A percentile compares a stretch with the other conserved stretches of the same genome.
Evolutionary conservation across 1,140 invertebrate genomes (phyloP).

Genomic region (Drosophila pandora): DNA sequence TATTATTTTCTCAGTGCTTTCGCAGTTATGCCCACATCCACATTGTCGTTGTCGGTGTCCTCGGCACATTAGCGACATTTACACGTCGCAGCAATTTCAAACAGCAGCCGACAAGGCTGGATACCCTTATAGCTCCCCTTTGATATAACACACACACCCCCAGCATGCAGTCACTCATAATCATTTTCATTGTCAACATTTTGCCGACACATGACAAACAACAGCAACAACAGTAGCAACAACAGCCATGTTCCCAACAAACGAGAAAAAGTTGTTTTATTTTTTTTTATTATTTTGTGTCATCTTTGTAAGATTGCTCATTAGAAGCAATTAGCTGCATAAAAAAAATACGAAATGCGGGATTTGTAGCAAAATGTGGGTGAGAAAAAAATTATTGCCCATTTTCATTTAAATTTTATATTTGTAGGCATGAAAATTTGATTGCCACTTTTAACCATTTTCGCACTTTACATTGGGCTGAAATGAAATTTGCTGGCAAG

Average conservation of each 20-base stretch:
- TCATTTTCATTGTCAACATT: constrained; percentile 80
- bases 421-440: constrained; percentile 77
- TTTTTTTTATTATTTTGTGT: constrained; percentile 32
- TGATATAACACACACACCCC: constrained; percentile 17
- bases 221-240: constrained; percentile 20
- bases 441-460: constrained; percentile 56
- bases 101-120: constrained; percentile 68
- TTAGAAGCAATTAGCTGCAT: constrained; percentile 69
- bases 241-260: constrained; percentile 27
- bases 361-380: constrained; percentile 2
- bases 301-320: constrained; percentile 60
- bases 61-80: constrained; percentile 78
- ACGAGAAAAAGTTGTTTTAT: constrained; percentile 42
- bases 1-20: constrained; percentile 3
- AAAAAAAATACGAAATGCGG: constrained; percentile 8
- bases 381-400: constrained; percentile 34
- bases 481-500: constrained; percentile 39
- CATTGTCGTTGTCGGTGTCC: constrained; percentile 36
- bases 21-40: constrained; percentile 22
- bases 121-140: constrained; percentile 14
- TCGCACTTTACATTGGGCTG: constrained; percentile 25
- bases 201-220: constrained; percentile 74
- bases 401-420: constrained; percentile 69
- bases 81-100: constrained; percentile 80
- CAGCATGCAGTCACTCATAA: constrained; percentile 69